Percentiles rank a stretch among this genome's conserved stretches.
Evolutionary conservation across 2,888 invertebrate genomes (phyloP).

Genomic region (Agriopis aurantiaria): DNA sequence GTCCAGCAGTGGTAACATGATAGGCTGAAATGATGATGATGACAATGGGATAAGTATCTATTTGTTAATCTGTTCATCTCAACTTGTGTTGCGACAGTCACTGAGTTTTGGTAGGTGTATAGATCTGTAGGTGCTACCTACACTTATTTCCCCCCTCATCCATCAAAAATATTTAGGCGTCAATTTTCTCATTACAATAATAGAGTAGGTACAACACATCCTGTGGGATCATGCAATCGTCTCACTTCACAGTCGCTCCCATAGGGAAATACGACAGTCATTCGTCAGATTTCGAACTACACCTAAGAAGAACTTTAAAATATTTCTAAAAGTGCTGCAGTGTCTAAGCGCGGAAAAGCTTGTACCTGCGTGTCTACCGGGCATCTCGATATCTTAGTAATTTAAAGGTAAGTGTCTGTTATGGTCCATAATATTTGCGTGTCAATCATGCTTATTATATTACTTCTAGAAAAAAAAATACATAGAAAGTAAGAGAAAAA

Average conservation of each 20-base stretch:
- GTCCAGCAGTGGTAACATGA: too few species aligned
- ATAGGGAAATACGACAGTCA: conserved; percentile 21
- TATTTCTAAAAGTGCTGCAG: background rate
- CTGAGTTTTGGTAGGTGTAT: too few species aligned
- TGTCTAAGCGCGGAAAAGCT: background rate
- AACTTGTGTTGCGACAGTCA: too few species aligned
- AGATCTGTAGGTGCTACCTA: too few species aligned
- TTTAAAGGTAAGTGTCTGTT: conserved; percentile 6
- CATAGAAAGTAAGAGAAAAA: too few species aligned
- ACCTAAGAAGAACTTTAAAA: background rate
- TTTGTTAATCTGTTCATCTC: too few species aligned
- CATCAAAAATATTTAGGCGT: conserved; percentile 40
- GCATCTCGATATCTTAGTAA: background rate
- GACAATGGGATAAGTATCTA: too few species aligned
- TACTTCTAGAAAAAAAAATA: too few species aligned
- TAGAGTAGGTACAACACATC: conserved; percentile 55
- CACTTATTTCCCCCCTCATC: conserved; percentile 31
- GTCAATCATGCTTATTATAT: too few species aligned
- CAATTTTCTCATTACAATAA: conserved; percentile 45
- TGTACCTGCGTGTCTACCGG: background rate
- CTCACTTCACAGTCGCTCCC: conserved; percentile 18
- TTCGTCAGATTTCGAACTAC: conserved; percentile 14
- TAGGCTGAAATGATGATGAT: too few species aligned
- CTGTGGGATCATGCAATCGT: conserved; percentile 56
- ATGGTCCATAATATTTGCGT: too few species aligned